Conservation (phyloP, 2,797 vertebrate genomes). For the Gephyroberyx darwinii region DNA sequence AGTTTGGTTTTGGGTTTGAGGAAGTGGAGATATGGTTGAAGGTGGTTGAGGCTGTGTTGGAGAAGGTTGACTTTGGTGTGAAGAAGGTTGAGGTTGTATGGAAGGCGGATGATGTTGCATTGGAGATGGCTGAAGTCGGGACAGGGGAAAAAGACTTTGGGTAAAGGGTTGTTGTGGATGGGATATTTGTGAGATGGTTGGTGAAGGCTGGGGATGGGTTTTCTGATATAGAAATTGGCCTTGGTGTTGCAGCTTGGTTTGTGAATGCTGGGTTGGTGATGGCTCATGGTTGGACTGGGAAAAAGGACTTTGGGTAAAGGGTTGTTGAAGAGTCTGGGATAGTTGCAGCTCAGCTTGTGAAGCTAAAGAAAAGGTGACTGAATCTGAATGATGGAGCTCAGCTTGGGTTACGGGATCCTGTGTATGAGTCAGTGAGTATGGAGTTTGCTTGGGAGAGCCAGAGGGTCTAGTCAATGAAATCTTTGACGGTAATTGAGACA, state of each 20-base stretch:
- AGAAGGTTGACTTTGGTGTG: background rate
- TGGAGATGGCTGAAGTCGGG: constrained; percentile 34
- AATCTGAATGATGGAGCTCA: background rate
- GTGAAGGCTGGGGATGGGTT: constrained; percentile 20
- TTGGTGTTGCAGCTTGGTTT: constrained; percentile 1
- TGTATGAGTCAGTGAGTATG: constrained; percentile 5
- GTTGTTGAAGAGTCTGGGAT: background rate
- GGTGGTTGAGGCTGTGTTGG: background rate
- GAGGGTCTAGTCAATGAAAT: background rate
- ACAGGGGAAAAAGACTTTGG: constrained; percentile 43
- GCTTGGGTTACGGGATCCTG: constrained; percentile 11
- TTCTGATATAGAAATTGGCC: background rate
- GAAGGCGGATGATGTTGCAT: constrained; percentile 8
- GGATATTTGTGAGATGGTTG: constrained; percentile 17
- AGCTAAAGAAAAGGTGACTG: constrained; percentile 10
- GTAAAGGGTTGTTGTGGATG: constrained; percentile 18
- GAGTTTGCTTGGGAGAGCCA: constrained; percentile 18
- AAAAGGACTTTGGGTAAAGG: constrained; percentile 3
- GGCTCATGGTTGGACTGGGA: constrained; percentile 1
- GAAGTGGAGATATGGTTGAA: constrained; percentile 4
- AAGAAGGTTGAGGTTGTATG: constrained; percentile 9
- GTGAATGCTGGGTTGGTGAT: constrained; percentile 18
- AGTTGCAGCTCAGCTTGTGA: constrained; percentile 8
- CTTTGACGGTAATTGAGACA: background rate
- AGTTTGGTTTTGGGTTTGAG: constrained; percentile 12